Percentiles rank a stretch among this genome's conserved stretches.
Evolutionary conservation across 2,113 vertebrate genomes (phyloP).

Genomic region (Agelaius tricolor): DNA sequence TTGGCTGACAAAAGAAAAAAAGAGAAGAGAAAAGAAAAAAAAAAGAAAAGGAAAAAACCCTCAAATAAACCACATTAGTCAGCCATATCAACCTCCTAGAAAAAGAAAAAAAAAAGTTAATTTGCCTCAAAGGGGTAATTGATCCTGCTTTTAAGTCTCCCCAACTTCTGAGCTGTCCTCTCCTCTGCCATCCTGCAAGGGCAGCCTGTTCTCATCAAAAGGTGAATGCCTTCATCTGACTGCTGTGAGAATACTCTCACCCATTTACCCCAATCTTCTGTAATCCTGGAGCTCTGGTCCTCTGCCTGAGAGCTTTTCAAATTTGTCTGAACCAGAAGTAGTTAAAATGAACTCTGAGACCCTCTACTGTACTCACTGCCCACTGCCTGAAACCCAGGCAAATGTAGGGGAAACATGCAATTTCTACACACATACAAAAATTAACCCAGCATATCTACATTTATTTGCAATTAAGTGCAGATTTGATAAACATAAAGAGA

Average conservation of each 20-base stretch:
- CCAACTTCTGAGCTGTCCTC: neutral
- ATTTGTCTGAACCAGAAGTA: neutral
- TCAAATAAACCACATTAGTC: neutral
- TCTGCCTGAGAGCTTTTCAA: neutral
- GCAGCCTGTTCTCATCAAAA: neutral
- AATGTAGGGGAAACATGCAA: fast-evolving
- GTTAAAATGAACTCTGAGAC: neutral
- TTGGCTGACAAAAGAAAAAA: neutral
- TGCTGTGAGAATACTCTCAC: neutral
- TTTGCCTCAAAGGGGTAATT: neutral
- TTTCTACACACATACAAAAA: neutral
- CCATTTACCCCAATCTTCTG: neutral
- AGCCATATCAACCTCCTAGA: neutral
- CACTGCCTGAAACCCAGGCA: neutral
- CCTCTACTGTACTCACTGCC: neutral
- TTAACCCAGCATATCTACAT: neutral
- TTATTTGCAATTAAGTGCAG: neutral
- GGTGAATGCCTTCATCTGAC: neutral
- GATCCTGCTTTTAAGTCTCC: neutral
- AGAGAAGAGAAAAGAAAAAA: neutral
- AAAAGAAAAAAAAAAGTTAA: neutral
- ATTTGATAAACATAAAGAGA: neutral
- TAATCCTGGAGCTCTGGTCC: neutral
- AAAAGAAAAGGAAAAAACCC: fast-evolving
- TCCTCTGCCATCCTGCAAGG: neutral